These are phyloP conservation scores for Pseudomyrmex cubaensis DNA, from an alignment of 1,140 invertebrate species.

Conservation along the genomic window DNA sequence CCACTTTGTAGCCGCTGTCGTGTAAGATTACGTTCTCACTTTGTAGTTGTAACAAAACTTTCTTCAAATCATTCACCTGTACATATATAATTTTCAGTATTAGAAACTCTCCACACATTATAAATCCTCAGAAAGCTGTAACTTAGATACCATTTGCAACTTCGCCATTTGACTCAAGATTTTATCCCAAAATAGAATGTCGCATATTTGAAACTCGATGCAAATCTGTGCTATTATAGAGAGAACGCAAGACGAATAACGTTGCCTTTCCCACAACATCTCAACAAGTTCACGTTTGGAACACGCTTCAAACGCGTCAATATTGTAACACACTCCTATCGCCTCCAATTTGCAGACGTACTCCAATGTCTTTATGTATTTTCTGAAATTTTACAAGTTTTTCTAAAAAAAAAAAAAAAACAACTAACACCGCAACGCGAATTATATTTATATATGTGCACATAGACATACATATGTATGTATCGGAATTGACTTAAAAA, in stretches of 20 bases:
- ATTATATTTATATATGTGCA: slow-evolving; percentile 6
- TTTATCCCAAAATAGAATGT: slow-evolving; percentile 76
- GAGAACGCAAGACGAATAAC: slow-evolving; percentile 66
- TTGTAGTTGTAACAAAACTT: slow-evolving; percentile 72
- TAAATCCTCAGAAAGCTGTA: not conserved
- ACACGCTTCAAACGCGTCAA: slow-evolving; percentile 76
- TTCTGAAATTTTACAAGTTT: slow-evolving; percentile 69
- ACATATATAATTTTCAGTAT: slow-evolving; percentile 46
- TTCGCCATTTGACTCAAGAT: slow-evolving; percentile 75
- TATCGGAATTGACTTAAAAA: too few relatives aligned
- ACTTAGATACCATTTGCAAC: slow-evolving; percentile 68
- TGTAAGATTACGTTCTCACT: slow-evolving; percentile 72
- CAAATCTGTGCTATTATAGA: slow-evolving; percentile 77
- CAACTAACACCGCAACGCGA: not conserved
- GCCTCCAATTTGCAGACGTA: slow-evolving; percentile 82
- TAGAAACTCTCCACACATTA: not conserved
- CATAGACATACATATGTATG: too few relatives aligned
- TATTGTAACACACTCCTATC: slow-evolving; percentile 81
- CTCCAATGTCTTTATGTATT: slow-evolving; percentile 78
- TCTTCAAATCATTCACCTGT: slow-evolving; percentile 76
- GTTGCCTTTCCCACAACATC: slow-evolving; percentile 75
- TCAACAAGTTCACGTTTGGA: slow-evolving; percentile 79
- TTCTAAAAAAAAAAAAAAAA: too few relatives aligned
- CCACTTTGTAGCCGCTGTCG: slow-evolving; percentile 75
- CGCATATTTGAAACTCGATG: slow-evolving; percentile 76